Conservation (phyloP, 2,888 invertebrate genomes). For the Ptychoptera contaminata region DNA sequence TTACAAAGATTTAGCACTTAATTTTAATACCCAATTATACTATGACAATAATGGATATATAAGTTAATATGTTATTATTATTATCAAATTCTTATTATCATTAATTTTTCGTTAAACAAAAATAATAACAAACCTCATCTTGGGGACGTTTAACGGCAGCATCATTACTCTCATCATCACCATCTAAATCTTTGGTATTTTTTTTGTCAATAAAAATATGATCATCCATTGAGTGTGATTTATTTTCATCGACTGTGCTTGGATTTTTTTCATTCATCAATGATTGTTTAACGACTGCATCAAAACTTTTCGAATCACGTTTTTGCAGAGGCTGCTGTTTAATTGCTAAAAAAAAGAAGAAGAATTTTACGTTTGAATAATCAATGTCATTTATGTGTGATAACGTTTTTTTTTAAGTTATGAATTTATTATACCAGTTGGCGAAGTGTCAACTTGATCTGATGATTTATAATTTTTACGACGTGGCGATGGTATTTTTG, state of each 20-base stretch:
- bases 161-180: not conserved
- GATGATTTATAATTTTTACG: conserved; percentile 21
- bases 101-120: not conserved
- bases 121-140: not conserved
- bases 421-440: conserved; percentile 9
- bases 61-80: too few relatives aligned
- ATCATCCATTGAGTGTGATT: conserved; percentile 8
- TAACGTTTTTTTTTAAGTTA: not conserved
- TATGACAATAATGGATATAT: too few relatives aligned
- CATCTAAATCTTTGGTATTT: not conserved
- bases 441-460: conserved; percentile 13
- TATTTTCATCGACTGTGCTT: conserved; percentile 5
- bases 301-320: conserved; percentile 10
- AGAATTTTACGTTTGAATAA: not conserved
- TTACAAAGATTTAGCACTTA: too few relatives aligned
- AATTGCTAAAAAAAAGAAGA: not conserved
- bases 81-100: too few relatives aligned
- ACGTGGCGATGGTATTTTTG: conserved; percentile 22
- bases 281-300: conserved; percentile 5
- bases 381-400: not conserved
- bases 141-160: not conserved
- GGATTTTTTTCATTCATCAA: conserved; percentile 2
- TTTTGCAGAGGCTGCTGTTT: conserved; percentile 3
- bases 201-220: conserved; percentile 5
- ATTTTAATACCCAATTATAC: too few relatives aligned